These are phyloP conservation scores for Threskiornis aethiopicus DNA, from an alignment of 2,797 vertebrate species.

Conservation along the genomic window DNA sequence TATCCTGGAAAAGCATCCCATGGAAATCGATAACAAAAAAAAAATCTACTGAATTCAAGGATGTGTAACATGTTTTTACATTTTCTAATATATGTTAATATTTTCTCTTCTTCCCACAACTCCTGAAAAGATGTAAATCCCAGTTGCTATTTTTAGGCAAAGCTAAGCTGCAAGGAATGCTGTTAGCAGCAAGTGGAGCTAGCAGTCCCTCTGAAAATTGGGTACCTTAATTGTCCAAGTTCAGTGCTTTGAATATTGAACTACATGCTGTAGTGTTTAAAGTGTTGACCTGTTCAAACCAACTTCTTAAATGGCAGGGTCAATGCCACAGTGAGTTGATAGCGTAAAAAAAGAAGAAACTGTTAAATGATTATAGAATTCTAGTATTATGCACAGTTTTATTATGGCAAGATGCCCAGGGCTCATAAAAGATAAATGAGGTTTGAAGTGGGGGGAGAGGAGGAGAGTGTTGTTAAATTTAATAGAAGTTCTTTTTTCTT, in stretches of 20 bases:
- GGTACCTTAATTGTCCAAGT: background rate
- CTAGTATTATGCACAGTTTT: constrained; percentile 60
- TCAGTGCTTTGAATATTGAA: background rate
- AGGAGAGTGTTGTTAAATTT: constrained; percentile 52
- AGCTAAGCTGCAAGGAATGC: background rate
- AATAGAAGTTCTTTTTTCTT: constrained; percentile 59
- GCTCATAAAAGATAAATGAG: constrained; percentile 78
- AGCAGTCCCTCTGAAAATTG: background rate
- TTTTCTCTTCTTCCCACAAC: background rate
- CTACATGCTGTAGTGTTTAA: background rate
- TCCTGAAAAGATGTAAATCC: background rate
- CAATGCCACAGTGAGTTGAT: background rate
- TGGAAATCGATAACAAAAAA: background rate
- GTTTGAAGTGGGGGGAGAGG: constrained; percentile 53
- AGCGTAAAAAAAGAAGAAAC: background rate
- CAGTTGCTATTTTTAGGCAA: background rate
- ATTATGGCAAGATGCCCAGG: constrained; percentile 68
- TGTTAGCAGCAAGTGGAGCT: background rate
- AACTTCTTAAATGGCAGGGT: constrained; percentile 12
- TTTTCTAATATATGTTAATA: background rate
- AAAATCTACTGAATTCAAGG: background rate
- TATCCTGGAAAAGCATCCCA: background rate
- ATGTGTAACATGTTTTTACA: background rate
- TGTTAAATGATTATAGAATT: constrained; percentile 51
- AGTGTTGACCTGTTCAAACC: background rate